Percentiles rank a stretch among this genome's conserved stretches.
phyloP scores from a whole-genome alignment of 2,888 invertebrate species.

The Caenorhabditis becei region DNA sequence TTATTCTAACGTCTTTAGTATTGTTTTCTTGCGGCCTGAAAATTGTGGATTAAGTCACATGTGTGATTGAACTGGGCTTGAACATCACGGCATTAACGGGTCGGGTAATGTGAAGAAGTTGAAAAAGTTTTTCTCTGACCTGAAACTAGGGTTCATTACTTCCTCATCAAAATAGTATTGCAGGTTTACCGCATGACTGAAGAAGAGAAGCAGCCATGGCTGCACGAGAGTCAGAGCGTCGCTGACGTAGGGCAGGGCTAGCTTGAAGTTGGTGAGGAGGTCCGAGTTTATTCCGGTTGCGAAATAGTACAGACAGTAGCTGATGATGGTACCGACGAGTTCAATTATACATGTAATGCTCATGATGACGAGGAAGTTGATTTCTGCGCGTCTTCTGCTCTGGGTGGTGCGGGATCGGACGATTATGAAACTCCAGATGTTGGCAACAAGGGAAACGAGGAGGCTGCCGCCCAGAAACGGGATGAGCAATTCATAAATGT shows the following conservation, averaged over 20 bases:
- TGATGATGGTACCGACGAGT: constrained; percentile 13
- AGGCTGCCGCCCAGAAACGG: constrained; percentile 1
- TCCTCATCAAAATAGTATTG: neutral
- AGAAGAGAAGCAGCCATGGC: constrained; percentile 15
- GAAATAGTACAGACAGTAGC: neutral
- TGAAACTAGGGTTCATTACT: neutral
- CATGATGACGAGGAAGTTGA: constrained; percentile 22
- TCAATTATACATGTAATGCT: constrained; percentile 15
- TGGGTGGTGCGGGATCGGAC: neutral
- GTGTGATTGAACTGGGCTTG: neutral
- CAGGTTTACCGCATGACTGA: constrained; percentile 16
- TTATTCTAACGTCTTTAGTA: too few species aligned
- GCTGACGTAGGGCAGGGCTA: constrained; percentile 25
- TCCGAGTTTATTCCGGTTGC: neutral
- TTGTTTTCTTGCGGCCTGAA: too few species aligned
- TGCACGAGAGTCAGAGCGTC: constrained; percentile 20
- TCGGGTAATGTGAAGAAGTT: neutral
- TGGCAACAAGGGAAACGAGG: constrained; percentile 2
- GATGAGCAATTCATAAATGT: constrained; percentile 6
- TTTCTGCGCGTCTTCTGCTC: neutral
- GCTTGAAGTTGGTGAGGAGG: neutral
- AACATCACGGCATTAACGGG: neutral
- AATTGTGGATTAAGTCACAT: neutral
- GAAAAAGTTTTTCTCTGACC: constrained; percentile 1
- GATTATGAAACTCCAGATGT: neutral